Evolutionary conservation across 2,113 vertebrate genomes (phyloP).

Genomic region (Sapajus apella): DNA sequence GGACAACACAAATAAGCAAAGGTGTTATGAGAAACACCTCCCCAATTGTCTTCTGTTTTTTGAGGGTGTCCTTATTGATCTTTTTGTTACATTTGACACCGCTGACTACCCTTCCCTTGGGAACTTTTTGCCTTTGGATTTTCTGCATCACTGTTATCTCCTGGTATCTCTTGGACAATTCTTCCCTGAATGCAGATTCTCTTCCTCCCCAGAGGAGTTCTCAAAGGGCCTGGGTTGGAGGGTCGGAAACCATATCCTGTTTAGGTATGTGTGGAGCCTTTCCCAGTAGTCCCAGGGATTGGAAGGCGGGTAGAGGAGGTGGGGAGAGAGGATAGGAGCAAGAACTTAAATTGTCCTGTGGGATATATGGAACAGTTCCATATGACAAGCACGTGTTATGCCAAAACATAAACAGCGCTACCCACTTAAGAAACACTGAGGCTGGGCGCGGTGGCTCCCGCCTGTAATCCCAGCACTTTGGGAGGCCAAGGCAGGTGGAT

Average conservation of each 20-base stretch:
- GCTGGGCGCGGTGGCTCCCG: no score
- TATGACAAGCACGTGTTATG: not conserved
- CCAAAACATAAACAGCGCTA: not conserved
- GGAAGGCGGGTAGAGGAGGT: not conserved
- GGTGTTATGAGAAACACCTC: not conserved
- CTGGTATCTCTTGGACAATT: not conserved
- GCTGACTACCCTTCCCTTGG: not conserved
- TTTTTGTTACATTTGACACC: not conserved
- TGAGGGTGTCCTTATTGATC: not conserved
- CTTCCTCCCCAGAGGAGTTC: not conserved
- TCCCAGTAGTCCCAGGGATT: not conserved
- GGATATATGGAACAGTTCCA: not conserved
- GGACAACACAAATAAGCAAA: not conserved
- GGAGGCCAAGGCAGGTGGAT: no score
- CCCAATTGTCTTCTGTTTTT: not conserved
- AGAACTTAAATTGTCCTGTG: not conserved
- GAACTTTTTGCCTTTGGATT: not conserved
- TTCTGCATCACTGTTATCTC: not conserved
- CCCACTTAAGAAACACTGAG: not conserved
- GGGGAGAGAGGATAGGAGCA: not conserved
- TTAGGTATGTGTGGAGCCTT: not conserved
- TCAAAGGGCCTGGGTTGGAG: not conserved
- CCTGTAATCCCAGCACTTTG: no score
- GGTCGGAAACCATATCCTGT: no score
- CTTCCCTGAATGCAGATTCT: not conserved